A percentile compares a stretch with the other conserved stretches of the same genome.
These are phyloP conservation scores for Ctena decussata DNA, from an alignment of 2,888 invertebrate genomes.

Conservation along the genomic window DNA sequence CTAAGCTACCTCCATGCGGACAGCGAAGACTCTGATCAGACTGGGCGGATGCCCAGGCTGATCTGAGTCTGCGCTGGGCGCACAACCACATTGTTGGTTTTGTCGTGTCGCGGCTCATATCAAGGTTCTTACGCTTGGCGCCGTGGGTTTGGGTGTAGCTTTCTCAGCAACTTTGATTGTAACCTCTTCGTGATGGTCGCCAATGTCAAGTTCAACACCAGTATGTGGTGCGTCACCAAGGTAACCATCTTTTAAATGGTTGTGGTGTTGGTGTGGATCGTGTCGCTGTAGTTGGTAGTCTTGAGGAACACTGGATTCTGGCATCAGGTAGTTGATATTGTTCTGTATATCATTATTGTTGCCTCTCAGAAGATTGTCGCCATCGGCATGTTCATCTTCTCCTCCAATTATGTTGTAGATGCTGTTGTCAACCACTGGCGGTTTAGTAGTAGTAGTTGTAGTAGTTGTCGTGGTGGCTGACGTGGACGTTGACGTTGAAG, in stretches of 20 bases:
- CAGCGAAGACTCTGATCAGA: no score
- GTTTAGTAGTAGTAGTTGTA: conserved; percentile 14
- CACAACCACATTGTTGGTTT: no score
- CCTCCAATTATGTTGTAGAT: conserved; percentile 13
- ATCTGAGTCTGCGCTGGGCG: no score
- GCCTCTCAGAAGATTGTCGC: not conserved
- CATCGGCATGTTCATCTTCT: not conserved
- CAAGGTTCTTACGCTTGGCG: not conserved
- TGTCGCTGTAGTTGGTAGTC: not conserved
- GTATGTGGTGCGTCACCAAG: not conserved
- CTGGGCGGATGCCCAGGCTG: no score
- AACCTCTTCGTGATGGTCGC: not conserved
- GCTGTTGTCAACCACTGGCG: conserved; percentile 3
- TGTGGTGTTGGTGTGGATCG: not conserved
- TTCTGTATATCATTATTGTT: not conserved
- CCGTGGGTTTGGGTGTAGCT: not conserved
- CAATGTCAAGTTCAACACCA: not conserved
- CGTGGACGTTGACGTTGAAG: conserved; percentile 1
- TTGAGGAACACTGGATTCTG: not conserved
- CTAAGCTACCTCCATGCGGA: no score
- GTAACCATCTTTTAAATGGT: not conserved
- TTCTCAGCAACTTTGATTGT: not conserved
- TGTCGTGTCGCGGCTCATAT: no score
- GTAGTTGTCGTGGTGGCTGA: conserved; percentile 47
- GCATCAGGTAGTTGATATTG: not conserved